These are phyloP conservation scores for Drosophila orena DNA, from an alignment of 1,140 invertebrate genomes.

Conservation along the genomic window DNA sequence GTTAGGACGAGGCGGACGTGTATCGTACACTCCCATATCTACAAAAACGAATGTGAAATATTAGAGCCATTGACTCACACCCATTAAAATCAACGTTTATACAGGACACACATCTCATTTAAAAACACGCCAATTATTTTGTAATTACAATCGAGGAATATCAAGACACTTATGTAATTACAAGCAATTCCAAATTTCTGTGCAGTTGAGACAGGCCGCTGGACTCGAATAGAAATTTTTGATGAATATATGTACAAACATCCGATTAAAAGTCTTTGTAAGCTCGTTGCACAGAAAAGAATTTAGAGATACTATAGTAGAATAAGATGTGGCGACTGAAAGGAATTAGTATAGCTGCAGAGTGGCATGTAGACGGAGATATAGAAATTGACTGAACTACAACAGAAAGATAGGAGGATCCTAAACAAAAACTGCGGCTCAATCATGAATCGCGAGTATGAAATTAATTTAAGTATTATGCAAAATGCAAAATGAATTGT, in stretches of 20 bases:
- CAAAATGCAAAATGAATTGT: background rate
- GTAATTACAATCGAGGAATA: slow-evolving; percentile 32
- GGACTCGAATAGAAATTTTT: slow-evolving; percentile 19
- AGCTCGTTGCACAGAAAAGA: slow-evolving; percentile 22
- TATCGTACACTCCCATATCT: slow-evolving; percentile 84
- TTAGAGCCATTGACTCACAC: slow-evolving; percentile 14
- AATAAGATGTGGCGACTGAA: slow-evolving; percentile 34
- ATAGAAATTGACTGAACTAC: slow-evolving; percentile 37
- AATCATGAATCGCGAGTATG: slow-evolving; percentile 12
- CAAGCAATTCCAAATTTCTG: slow-evolving; percentile 29
- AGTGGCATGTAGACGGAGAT: slow-evolving; percentile 42
- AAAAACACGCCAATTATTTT: slow-evolving; percentile 44
- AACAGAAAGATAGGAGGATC: slow-evolving; percentile 32
- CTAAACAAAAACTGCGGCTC: slow-evolving; percentile 23
- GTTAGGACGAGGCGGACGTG: slow-evolving; percentile 89
- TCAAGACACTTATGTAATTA: slow-evolving; percentile 36
- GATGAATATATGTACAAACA: slow-evolving; percentile 5
- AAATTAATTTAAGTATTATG: slow-evolving; percentile 5
- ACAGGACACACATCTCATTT: slow-evolving; percentile 45
- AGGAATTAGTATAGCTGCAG: slow-evolving; percentile 41
- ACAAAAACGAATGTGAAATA: slow-evolving; percentile 36
- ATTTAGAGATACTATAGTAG: slow-evolving; percentile 33
- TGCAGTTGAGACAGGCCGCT: slow-evolving; percentile 1
- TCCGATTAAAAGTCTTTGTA: background rate
- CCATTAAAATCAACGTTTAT: background rate